phyloP scores from a whole-genome alignment of 2,888 invertebrate species.

The Diabrotica balteata region DNA sequence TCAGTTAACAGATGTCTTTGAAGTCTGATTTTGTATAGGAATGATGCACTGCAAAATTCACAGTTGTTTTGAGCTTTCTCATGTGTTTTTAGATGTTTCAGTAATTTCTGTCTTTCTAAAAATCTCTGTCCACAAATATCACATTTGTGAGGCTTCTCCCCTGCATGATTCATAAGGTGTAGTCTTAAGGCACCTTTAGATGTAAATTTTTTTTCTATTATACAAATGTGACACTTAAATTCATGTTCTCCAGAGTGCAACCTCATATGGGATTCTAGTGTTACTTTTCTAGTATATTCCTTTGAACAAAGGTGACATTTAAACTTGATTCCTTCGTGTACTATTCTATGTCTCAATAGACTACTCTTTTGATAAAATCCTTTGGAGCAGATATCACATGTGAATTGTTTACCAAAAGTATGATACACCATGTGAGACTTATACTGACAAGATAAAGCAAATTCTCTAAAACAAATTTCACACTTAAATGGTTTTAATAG shows the following conservation, averaged over 20 bases:
- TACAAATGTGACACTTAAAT: slow-evolving; percentile 19
- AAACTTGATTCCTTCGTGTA: slow-evolving; percentile 19
- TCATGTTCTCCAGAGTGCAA: slow-evolving; percentile 17
- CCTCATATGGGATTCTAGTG: slow-evolving; percentile 20
- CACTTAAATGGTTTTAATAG: slow-evolving; percentile 12
- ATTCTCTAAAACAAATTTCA: slow-evolving; percentile 13
- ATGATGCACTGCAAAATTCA: slow-evolving; percentile 14
- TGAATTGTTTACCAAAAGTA: slow-evolving; percentile 17
- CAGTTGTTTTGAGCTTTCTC: slow-evolving; percentile 14
- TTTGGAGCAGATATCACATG: slow-evolving; percentile 12
- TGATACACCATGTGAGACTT: slow-evolving; percentile 18
- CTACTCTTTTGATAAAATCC: slow-evolving; percentile 17
- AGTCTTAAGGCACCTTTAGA: slow-evolving; percentile 17
- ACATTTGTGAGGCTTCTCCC: slow-evolving; percentile 14
- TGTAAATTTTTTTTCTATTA: slow-evolving; percentile 12
- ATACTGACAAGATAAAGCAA: slow-evolving; percentile 10
- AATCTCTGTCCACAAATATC: slow-evolving; percentile 14
- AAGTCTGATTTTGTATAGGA: slow-evolving; percentile 13
- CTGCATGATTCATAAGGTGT: slow-evolving; percentile 19
- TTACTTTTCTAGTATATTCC: slow-evolving; percentile 18
- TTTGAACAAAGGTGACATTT: slow-evolving; percentile 16
- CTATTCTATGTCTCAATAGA: slow-evolving; percentile 15
- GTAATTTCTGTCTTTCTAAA: slow-evolving; percentile 15
- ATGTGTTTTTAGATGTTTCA: slow-evolving; percentile 12
- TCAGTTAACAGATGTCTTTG: slow-evolving; percentile 11